phyloP scores from a whole-genome alignment of 2,113 vertebrate genomes.

The Rhinichthys klamathensis region DNA sequence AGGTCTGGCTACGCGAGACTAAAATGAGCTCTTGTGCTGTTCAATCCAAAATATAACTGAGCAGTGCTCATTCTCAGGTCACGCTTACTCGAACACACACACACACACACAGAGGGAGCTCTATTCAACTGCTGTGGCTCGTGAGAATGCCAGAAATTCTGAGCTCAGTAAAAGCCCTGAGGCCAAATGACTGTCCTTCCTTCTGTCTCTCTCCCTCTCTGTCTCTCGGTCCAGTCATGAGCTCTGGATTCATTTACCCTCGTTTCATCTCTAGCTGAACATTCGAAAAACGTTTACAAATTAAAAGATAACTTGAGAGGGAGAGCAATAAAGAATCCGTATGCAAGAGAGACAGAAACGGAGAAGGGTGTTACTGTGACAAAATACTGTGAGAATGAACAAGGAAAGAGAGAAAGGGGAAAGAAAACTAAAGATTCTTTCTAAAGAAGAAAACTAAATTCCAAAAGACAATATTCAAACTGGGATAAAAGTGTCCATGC shows the following conservation, averaged over 20 bases:
- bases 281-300: neutral
- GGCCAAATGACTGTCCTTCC: slow-evolving; percentile 32
- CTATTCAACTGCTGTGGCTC: slow-evolving; percentile 50
- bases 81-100: slow-evolving; percentile 29
- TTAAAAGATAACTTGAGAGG: neutral
- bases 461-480: too few species aligned
- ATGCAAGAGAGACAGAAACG: slow-evolving; percentile 11
- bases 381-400: neutral
- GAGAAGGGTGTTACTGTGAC: neutral
- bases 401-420: neutral
- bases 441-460: neutral
- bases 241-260: slow-evolving; percentile 4
- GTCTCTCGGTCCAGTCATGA: slow-evolving; percentile 11
- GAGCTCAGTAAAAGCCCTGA: slow-evolving; percentile 42
- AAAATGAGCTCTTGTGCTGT: neutral
- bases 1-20: too few species aligned
- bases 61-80: slow-evolving; percentile 21
- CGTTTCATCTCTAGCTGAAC: neutral
- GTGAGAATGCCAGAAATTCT: slow-evolving; percentile 54
- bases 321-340: neutral
- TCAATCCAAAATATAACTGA: neutral
- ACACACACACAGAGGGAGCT: slow-evolving; percentile 48
- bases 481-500: too few species aligned
- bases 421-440: too few species aligned
- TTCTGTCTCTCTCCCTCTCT: slow-evolving; percentile 5